These are phyloP conservation scores for Ahaetulla prasina DNA, from an alignment of 2,113 vertebrate genomes.

Conservation along the genomic window DNA sequence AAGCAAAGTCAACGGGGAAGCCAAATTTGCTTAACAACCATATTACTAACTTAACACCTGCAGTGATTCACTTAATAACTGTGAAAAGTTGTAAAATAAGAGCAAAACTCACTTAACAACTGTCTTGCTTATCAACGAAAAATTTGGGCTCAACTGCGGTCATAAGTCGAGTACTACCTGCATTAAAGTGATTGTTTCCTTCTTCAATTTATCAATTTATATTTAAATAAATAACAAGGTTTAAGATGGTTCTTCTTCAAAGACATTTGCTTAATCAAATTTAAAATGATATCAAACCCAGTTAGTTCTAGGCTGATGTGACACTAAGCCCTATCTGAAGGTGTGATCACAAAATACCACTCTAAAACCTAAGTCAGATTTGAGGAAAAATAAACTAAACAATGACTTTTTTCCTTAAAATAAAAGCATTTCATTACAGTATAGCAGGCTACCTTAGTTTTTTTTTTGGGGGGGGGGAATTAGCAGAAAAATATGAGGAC, in stretches of 20 bases:
- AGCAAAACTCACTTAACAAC: too few species aligned
- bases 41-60: not conserved
- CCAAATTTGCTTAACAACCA: not conserved
- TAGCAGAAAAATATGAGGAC: not conserved
- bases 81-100: not conserved
- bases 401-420: not conserved
- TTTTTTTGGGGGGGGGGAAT: too few species aligned
- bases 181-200: not conserved
- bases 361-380: not conserved
- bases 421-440: not conserved
- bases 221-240: not conserved
- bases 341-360: not conserved
- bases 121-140: not conserved
- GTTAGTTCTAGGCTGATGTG: not conserved
- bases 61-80: not conserved
- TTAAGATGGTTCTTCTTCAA: not conserved
- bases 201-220: not conserved
- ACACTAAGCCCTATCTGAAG: not conserved
- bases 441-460: not conserved
- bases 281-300: not conserved
- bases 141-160: not conserved
- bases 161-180: not conserved
- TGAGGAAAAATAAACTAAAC: not conserved
- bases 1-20: not conserved
- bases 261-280: not conserved